Conservation (phyloP, 2,797 vertebrate genomes). For the Botia almorhae region DNA sequence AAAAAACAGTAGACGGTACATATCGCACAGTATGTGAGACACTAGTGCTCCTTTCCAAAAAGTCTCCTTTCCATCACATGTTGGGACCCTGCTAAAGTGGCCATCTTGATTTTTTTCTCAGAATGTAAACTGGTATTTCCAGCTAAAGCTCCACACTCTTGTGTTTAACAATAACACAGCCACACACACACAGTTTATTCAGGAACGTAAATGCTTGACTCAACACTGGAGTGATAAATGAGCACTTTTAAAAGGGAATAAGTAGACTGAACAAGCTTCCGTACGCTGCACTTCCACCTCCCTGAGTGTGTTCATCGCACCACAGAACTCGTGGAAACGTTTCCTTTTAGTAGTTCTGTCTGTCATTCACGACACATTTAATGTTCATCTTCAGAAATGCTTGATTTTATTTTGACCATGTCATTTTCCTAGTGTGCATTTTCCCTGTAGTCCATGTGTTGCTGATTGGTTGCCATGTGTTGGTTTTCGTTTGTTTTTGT, state of each 20-base stretch:
- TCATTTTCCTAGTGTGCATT: conserved; percentile 2
- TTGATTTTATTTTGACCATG: not conserved
- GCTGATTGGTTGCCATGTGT: conserved; percentile 41
- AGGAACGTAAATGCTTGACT: too few relatives aligned
- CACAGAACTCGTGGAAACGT: too few relatives aligned
- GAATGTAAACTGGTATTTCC: too few relatives aligned
- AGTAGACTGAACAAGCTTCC: too few relatives aligned
- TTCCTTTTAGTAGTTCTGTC: not conserved
- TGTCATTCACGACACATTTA: not conserved
- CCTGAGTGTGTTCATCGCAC: too few relatives aligned
- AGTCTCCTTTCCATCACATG: not conserved
- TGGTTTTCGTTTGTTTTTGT: conserved; percentile 32
- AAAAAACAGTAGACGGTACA: not conserved
- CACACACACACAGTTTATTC: too few relatives aligned
- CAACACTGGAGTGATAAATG: too few relatives aligned
- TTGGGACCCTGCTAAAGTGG: not conserved
- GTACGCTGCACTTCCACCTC: too few relatives aligned
- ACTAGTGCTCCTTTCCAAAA: not conserved
- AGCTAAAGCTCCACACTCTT: too few relatives aligned
- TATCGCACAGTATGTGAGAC: not conserved
- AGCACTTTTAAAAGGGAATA: too few relatives aligned
- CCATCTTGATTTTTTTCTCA: too few relatives aligned
- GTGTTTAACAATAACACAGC: too few relatives aligned
- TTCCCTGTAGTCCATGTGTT: conserved; percentile 8
- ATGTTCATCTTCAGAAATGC: not conserved